These are phyloP conservation scores for Diadegma fenestrale DNA, from an alignment of 2,888 invertebrate genomes.

Conservation along the genomic window DNA sequence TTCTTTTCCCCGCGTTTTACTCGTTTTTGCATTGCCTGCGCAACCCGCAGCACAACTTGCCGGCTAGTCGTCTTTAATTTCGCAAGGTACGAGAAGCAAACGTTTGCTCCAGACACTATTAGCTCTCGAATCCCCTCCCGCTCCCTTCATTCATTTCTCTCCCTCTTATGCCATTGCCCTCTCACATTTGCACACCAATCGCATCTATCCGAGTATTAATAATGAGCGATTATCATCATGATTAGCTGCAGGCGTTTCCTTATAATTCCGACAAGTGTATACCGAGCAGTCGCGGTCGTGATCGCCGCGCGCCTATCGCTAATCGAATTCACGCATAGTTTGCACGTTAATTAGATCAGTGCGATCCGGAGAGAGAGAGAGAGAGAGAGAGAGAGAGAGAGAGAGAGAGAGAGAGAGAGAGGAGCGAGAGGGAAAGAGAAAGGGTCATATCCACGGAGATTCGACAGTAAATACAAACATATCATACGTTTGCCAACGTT, in stretches of 20 bases:
- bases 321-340: conserved; percentile 49
- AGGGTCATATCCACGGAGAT: neutral
- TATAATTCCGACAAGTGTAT: conserved; percentile 47
- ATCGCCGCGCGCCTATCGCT: conserved; percentile 30
- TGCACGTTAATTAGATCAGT: conserved; percentile 35
- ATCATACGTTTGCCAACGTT: conserved; percentile 23
- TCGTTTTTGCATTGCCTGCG: conserved; percentile 16
- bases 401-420: neutral
- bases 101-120: conserved; percentile 15
- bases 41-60: conserved; percentile 42
- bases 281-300: conserved; percentile 32
- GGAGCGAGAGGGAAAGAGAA: neutral
- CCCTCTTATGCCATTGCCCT: neutral
- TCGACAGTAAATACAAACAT: neutral
- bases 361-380: conserved; percentile 2
- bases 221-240: conserved; percentile 61
- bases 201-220: conserved; percentile 48
- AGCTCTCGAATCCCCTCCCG: neutral
- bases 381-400: neutral
- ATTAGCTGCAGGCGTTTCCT: conserved; percentile 61
- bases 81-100: conserved; percentile 56
- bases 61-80: conserved; percentile 62
- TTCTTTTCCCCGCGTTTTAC: neutral
- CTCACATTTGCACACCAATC: neutral
- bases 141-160: neutral